Evolutionary conservation across 2,888 invertebrate genomes (phyloP).

Genomic region (Liposcelis brunnea): DNA sequence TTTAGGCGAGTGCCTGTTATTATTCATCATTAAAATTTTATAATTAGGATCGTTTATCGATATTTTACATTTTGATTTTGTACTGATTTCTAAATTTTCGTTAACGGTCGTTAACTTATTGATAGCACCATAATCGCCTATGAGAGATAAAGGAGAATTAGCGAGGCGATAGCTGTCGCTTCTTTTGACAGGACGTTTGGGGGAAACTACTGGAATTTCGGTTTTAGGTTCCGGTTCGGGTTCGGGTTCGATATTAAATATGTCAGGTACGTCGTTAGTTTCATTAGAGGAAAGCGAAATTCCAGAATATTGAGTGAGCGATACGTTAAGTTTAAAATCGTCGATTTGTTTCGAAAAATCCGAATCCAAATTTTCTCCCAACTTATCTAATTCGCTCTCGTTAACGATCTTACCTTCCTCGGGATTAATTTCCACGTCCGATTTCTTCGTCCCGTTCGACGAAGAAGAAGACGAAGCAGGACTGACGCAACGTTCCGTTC

Average conservation of each 20-base stretch:
- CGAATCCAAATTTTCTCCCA: conserved; percentile 5
- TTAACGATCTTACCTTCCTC: conserved; percentile 47
- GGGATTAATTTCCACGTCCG: conserved; percentile 22
- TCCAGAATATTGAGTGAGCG: conserved; percentile 38
- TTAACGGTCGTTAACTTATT: conserved; percentile 36
- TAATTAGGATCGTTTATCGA: conserved; percentile 35
- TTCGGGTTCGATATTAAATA: conserved; percentile 11
- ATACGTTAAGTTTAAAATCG: not conserved
- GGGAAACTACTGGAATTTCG: conserved; percentile 24
- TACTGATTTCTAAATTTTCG: conserved; percentile 23
- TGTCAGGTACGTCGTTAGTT: conserved; percentile 32
- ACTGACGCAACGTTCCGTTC: not conserved
- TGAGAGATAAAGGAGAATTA: conserved; percentile 45
- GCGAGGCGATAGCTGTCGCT: conserved; percentile 71
- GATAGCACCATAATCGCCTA: not conserved
- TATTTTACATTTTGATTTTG: conserved; percentile 13
- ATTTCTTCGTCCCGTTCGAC: conserved; percentile 20
- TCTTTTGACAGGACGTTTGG: conserved; percentile 44
- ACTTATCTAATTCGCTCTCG: conserved; percentile 8
- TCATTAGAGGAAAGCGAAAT: conserved; percentile 36
- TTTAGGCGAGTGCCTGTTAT: conserved; percentile 16
- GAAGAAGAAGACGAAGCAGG: conserved; percentile 20
- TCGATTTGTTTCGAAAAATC: conserved; percentile 6
- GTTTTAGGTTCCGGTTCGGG: conserved; percentile 14
- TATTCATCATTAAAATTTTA: conserved; percentile 40